These are phyloP conservation scores for Acanthosoma haemorrhoidale DNA, from an alignment of 2,888 invertebrate species.

Conservation along the genomic window DNA sequence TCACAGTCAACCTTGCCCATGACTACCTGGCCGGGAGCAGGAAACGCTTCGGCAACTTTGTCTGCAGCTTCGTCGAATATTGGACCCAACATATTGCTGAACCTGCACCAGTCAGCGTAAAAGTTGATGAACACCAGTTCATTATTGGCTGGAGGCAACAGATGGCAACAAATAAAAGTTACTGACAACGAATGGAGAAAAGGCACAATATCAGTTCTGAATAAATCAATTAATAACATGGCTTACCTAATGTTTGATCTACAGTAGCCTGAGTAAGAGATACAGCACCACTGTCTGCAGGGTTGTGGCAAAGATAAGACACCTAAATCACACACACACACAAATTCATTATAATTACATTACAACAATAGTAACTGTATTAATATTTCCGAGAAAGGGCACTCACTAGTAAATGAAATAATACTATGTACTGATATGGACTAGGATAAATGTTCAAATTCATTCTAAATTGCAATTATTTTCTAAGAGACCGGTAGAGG, in stretches of 20 bases:
- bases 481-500: conserved; percentile 12
- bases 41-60: conserved; percentile 71
- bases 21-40: conserved; percentile 71
- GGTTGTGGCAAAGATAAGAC: conserved; percentile 60
- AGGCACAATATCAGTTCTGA: too few relatives aligned
- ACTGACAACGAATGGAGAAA: too few relatives aligned
- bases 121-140: conserved; percentile 98
- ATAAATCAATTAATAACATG: background rate
- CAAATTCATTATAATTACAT: background rate
- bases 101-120: conserved; percentile 99
- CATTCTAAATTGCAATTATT: conserved; percentile 14
- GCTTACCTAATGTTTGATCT: conserved; percentile 76
- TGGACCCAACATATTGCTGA: conserved; percentile 94
- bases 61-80: conserved; percentile 94
- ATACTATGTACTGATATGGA: background rate
- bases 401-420: conserved; percentile 21
- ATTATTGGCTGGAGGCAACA: conserved; percentile 71
- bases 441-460: conserved; percentile 16
- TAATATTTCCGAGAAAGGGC: background rate
- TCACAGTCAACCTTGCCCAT: conserved; percentile 98
- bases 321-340: conserved; percentile 47
- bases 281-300: conserved; percentile 75
- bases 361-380: background rate
- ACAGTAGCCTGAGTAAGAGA: conserved; percentile 74
- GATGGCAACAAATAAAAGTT: too few relatives aligned